These are phyloP conservation scores for Deroplatys truncata DNA, from an alignment of 2,888 invertebrate genomes.

Conservation along the genomic window DNA sequence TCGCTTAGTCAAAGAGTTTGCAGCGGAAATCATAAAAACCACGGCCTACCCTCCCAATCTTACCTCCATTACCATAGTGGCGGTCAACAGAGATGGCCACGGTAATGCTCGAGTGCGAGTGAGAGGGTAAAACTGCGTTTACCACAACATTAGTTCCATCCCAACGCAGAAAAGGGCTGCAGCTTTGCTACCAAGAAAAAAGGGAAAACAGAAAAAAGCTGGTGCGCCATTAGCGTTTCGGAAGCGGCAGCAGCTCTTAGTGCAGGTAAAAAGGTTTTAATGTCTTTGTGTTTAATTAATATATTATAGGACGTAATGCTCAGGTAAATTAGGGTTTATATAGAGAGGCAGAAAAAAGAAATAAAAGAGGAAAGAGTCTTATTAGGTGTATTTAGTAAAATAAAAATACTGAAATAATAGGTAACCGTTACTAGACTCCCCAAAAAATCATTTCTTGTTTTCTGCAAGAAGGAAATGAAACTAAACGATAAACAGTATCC, in stretches of 20 bases:
- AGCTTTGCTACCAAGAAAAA: neutral
- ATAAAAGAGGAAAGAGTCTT: neutral
- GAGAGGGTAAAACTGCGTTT: neutral
- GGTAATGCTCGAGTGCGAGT: neutral
- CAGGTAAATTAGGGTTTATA: neutral
- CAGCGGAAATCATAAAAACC: neutral
- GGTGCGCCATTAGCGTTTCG: neutral
- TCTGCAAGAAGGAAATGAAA: too few species aligned
- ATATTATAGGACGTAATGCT: neutral
- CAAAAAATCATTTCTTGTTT: too few species aligned
- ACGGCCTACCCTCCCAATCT: neutral
- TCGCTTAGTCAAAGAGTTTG: neutral
- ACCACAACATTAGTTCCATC: neutral
- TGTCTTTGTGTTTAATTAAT: neutral
- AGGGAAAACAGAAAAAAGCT: neutral
- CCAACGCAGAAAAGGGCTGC: too few species aligned
- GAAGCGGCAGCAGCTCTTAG: neutral
- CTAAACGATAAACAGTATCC: too few species aligned
- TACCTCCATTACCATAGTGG: neutral
- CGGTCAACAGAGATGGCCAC: neutral
- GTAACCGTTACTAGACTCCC: too few species aligned
- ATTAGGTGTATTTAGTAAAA: neutral
- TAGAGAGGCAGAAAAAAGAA: neutral
- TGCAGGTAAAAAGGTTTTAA: neutral
- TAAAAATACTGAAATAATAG: too few species aligned